Evolutionary conservation across 2,113 vertebrate species (phyloP).

Genomic region (Murina feae): DNA sequence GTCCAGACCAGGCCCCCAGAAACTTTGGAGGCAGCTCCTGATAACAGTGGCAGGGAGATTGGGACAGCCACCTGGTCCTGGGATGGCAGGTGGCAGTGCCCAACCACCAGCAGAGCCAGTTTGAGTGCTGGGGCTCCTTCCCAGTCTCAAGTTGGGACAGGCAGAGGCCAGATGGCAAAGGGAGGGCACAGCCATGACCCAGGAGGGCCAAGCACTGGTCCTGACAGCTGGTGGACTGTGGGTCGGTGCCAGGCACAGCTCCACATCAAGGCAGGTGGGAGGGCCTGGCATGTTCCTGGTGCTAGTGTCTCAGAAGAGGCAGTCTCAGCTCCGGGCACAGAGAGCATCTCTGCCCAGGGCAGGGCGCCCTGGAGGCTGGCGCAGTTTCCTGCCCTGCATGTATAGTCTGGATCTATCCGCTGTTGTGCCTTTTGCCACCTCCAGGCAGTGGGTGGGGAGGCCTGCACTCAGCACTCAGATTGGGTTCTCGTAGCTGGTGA

Average conservation of each 20-base stretch:
- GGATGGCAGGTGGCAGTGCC: neutral
- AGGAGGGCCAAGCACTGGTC: neutral
- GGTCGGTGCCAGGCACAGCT: neutral
- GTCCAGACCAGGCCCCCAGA: neutral
- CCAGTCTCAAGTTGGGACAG: too few species aligned
- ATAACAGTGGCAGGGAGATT: neutral
- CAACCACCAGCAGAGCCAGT: neutral
- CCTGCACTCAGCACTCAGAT: neutral
- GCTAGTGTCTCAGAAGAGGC: neutral
- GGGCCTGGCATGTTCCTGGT: neutral
- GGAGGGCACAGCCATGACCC: neutral
- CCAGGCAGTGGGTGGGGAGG: accelerated
- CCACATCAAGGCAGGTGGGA: accelerated
- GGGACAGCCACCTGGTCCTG: neutral
- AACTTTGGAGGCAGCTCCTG: neutral
- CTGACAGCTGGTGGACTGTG: neutral
- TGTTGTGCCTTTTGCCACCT: accelerated
- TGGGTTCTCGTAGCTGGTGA: slow-evolving; percentile 61
- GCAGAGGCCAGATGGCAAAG: too few species aligned
- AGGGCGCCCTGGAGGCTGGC: neutral
- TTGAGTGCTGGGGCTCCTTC: neutral
- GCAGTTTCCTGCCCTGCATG: too few species aligned
- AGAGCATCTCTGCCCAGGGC: neutral
- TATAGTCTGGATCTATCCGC: neutral
- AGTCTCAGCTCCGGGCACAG: neutral